Percentiles rank a stretch among this genome's conserved stretches.
Conservation (phyloP, 2,113 vertebrate species). For the Machaerirhynchus nigripectus region DNA sequence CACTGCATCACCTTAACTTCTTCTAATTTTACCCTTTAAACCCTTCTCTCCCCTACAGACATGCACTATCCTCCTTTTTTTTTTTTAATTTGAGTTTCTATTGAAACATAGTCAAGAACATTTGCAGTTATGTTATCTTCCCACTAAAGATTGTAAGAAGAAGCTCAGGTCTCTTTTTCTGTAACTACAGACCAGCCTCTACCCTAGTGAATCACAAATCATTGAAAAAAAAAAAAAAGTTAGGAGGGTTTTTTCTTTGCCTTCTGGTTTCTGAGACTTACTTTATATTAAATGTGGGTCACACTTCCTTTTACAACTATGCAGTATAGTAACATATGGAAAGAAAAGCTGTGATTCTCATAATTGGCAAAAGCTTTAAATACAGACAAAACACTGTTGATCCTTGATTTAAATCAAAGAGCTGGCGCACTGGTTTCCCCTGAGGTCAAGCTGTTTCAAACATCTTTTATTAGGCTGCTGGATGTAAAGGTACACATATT, state of each 20-base stretch:
- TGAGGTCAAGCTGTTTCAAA: neutral
- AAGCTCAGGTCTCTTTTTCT: neutral
- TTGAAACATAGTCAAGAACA: neutral
- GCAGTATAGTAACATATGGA: neutral
- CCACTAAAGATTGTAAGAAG: neutral
- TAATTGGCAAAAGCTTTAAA: slow-evolving; percentile 16
- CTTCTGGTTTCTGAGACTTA: neutral
- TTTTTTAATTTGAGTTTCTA: neutral
- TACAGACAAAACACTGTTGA: slow-evolving; percentile 2
- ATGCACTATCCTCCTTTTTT: neutral
- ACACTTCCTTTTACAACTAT: neutral
- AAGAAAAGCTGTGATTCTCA: slow-evolving; percentile 20
- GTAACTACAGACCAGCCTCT: neutral
- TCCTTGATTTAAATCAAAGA: slow-evolving; percentile 23
- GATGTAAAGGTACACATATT: neutral
- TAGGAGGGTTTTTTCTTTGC: neutral
- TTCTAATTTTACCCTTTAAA: neutral
- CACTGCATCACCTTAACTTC: neutral
- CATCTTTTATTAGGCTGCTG: neutral
- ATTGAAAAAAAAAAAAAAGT: neutral
- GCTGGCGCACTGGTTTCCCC: neutral
- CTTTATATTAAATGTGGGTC: slow-evolving; percentile 8
- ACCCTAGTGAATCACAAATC: neutral
- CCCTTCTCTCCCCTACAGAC: neutral
- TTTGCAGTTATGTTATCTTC: neutral